phyloP scores from a whole-genome alignment of 2,888 invertebrate genomes.

The Bibio marci region DNA sequence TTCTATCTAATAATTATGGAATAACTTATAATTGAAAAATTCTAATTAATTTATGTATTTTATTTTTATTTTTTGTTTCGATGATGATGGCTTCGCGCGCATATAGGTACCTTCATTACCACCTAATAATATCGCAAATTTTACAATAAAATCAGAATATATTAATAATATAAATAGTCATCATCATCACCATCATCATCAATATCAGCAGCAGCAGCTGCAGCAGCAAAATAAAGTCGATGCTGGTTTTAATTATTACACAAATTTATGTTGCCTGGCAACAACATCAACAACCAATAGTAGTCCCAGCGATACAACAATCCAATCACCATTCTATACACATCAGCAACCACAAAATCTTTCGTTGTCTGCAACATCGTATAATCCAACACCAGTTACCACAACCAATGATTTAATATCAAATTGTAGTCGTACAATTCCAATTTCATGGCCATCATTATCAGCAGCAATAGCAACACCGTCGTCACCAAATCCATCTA shows the following conservation, averaged over 20 bases:
- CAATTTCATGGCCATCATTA: constrained; percentile 12
- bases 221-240: constrained; percentile 3
- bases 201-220: constrained; percentile 2
- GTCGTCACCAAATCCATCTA: not conserved
- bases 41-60: too few relatives aligned
- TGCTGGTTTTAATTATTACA: not conserved
- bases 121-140: constrained; percentile 8
- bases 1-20: too few relatives aligned
- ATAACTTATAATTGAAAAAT: too few relatives aligned
- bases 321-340: not conserved
- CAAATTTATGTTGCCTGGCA: constrained; percentile 1
- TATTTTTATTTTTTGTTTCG: too few relatives aligned
- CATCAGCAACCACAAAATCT: too few relatives aligned
- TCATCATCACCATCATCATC: constrained; percentile 5
- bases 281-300: constrained; percentile 8
- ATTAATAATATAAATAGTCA: constrained; percentile 11
- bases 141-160: constrained; percentile 13
- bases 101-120: constrained; percentile 3
- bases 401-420: constrained; percentile 10
- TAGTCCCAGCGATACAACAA: constrained; percentile 9
- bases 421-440: constrained; percentile 14
- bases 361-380: too few relatives aligned
- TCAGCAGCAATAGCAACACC: constrained; percentile 15
- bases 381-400: constrained; percentile 8
- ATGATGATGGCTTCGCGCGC: too few relatives aligned